These are phyloP conservation scores for Karalla daura DNA, from an alignment of 2,797 vertebrate species.

Conservation along the genomic window DNA sequence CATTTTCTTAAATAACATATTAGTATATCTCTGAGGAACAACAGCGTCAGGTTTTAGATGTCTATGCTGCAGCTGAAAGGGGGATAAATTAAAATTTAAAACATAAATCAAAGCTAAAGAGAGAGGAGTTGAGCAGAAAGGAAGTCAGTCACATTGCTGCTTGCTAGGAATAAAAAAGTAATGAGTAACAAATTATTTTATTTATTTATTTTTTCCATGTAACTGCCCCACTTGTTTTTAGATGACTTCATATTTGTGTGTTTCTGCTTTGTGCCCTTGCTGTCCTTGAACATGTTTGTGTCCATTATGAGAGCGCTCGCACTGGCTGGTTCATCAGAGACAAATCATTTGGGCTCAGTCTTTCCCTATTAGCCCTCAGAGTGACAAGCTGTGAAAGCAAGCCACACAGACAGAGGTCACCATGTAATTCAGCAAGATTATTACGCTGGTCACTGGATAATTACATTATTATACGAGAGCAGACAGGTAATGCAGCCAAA, in stretches of 20 bases:
- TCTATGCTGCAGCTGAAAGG: conserved; percentile 19
- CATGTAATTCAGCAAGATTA: conserved; percentile 69
- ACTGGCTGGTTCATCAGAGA: conserved; percentile 57
- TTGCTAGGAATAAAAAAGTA: background rate
- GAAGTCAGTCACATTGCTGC: conserved; percentile 1
- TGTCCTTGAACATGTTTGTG: conserved; percentile 59
- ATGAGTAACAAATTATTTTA: conserved; percentile 15
- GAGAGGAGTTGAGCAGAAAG: conserved; percentile 13
- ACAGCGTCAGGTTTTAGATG: conserved; percentile 30
- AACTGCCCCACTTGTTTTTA: conserved; percentile 6
- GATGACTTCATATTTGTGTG: conserved; percentile 5
- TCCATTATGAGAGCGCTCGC: conserved; percentile 45
- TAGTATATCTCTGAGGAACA: conserved; percentile 40
- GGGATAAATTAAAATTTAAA: conserved; percentile 32
- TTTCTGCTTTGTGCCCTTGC: conserved; percentile 28
- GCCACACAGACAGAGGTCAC: conserved; percentile 67
- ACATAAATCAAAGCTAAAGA: conserved; percentile 19
- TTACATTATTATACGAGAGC: conserved; percentile 75
- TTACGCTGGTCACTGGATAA: conserved; percentile 71
- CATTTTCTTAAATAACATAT: conserved; percentile 59
- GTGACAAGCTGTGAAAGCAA: conserved; percentile 66
- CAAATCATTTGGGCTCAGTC: conserved; percentile 66
- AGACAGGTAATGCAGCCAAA: conserved; percentile 73
- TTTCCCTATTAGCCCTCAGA: conserved; percentile 63
- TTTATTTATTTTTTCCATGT: conserved; percentile 1